Evolutionary conservation across 2,888 invertebrate species (phyloP).

Genomic region (Mythimna loreyi): DNA sequence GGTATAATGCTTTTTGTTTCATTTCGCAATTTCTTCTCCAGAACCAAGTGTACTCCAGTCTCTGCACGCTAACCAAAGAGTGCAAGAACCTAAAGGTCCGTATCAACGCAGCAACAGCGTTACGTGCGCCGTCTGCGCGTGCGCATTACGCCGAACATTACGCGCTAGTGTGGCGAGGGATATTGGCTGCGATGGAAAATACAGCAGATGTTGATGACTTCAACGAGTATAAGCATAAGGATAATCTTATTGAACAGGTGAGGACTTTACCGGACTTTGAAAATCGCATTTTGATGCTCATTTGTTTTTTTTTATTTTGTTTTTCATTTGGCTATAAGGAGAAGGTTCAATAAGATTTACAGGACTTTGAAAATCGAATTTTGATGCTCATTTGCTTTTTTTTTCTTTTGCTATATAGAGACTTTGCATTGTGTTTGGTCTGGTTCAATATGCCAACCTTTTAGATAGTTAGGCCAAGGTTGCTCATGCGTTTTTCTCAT

Average conservation of each 20-base stretch:
- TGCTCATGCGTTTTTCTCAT: too few relatives aligned
- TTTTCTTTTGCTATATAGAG: background rate
- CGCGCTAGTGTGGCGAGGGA: conserved; percentile 92
- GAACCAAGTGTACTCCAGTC: conserved; percentile 92
- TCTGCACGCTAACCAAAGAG: conserved; percentile 92
- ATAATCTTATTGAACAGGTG: conserved; percentile 96
- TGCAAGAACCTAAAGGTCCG: conserved; percentile 97
- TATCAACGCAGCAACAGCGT: conserved; percentile 95
- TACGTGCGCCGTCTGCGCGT: conserved; percentile 92
- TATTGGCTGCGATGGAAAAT: conserved; percentile 94
- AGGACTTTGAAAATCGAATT: background rate
- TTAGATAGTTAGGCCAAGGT: too few relatives aligned
- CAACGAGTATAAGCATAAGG: conserved; percentile 96
- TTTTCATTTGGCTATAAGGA: too few relatives aligned
- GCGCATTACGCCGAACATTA: conserved; percentile 92
- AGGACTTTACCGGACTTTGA: conserved; percentile 14
- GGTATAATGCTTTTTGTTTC: too few relatives aligned
- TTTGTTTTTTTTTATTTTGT: conserved; percentile 41
- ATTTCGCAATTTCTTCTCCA: conserved; percentile 68
- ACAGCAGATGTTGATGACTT: conserved; percentile 95
- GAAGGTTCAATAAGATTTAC: too few relatives aligned
- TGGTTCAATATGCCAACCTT: background rate
- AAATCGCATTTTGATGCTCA: background rate
- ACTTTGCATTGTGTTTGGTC: background rate
- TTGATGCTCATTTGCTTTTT: conserved; percentile 44